Conservation (phyloP, 2,797 vertebrate genomes). For the Eospalax fontanierii region DNA sequence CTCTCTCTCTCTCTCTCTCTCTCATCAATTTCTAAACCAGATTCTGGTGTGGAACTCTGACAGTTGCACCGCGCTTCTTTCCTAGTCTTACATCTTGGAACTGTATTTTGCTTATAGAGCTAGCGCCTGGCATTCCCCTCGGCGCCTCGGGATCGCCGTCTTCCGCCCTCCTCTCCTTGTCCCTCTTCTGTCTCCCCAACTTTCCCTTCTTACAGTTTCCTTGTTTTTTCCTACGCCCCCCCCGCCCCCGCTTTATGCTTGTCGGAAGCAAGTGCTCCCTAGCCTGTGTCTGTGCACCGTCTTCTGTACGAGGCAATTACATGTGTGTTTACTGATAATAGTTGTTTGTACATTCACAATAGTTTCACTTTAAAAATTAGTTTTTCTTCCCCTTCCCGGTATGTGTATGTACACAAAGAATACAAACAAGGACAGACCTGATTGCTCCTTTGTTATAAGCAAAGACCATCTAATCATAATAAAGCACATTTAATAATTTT, state of each 20-base stretch:
- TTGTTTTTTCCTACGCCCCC: background rate
- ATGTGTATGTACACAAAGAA: slow-evolving; percentile 72
- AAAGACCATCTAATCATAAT: slow-evolving; percentile 88
- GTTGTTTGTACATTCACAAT: slow-evolving; percentile 70
- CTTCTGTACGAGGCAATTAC: slow-evolving; percentile 50
- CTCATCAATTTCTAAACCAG: background rate
- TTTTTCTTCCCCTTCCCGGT: slow-evolving; percentile 28
- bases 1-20: background rate
- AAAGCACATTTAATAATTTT: slow-evolving; percentile 88
- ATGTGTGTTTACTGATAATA: slow-evolving; percentile 62
- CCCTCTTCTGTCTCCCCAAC: background rate
- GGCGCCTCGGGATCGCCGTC: background rate
- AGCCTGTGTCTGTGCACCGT: background rate
- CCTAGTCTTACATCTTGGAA: background rate
- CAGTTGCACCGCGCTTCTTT: background rate
- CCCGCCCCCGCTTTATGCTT: background rate
- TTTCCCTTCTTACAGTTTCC: background rate
- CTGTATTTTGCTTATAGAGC: background rate
- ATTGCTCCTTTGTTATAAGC: slow-evolving; percentile 87
- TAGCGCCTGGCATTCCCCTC: background rate
- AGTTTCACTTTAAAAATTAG: slow-evolving; percentile 64
- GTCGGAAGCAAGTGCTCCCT: slow-evolving; percentile 18
- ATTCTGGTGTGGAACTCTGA: background rate
- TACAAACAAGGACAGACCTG: slow-evolving; percentile 65
- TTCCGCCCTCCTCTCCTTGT: no score